phyloP scores from a whole-genome alignment of 2,113 vertebrate genomes.

The Psilopsiagon aymara region DNA sequence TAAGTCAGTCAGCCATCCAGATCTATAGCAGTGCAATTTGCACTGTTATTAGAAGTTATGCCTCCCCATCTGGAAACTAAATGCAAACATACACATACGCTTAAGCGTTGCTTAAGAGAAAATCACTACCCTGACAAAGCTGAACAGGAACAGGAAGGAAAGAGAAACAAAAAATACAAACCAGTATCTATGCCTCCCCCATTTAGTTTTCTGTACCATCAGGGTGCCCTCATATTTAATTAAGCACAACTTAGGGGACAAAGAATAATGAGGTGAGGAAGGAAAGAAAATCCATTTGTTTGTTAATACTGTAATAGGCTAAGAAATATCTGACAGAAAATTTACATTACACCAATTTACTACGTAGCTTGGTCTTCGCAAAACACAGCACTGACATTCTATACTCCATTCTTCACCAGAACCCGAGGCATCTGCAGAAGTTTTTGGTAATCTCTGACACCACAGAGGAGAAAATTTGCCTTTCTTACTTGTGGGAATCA shows the following conservation, averaged over 20 bases:
- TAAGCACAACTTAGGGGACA: not conserved
- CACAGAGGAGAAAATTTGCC: not conserved
- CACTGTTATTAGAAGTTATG: constrained; percentile 18
- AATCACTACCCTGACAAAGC: not conserved
- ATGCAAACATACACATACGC: constrained; percentile 33
- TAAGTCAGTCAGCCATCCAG: not conserved
- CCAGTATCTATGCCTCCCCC: not conserved
- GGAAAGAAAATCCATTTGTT: constrained; percentile 6
- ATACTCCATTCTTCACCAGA: not conserved
- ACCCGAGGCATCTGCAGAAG: not conserved
- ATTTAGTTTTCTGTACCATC: not conserved
- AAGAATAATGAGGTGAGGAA: not conserved
- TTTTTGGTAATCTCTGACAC: constrained; percentile 24
- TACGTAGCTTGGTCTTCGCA: not conserved
- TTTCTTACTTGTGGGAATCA: constrained; percentile 10
- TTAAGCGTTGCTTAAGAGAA: constrained; percentile 13
- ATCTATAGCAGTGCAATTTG: not conserved
- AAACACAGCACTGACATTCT: not conserved
- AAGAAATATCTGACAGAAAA: constrained; percentile 6
- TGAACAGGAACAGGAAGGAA: not conserved
- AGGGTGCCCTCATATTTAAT: not conserved
- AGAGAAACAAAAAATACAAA: constrained; percentile 18
- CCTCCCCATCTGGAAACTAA: constrained; percentile 56
- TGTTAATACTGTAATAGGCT: not conserved
- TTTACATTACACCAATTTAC: not conserved